Conservation (phyloP, 2,888 invertebrate species). For the Hydroisotoma schaefferi region DNA sequence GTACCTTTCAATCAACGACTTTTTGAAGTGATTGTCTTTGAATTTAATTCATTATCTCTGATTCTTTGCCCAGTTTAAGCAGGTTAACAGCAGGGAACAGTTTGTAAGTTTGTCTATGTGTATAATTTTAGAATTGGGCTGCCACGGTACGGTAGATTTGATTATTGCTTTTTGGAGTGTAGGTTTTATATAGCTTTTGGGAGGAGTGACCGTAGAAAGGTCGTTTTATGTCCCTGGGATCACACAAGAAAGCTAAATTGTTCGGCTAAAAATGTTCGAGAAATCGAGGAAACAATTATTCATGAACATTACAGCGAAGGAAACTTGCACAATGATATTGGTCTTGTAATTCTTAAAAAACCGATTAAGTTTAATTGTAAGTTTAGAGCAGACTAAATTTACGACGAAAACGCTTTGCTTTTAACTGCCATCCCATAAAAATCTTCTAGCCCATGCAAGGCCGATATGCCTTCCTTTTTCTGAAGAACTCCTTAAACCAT, state of each 20-base stretch:
- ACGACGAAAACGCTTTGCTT: too few relatives aligned
- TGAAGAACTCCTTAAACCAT: constrained; percentile 27
- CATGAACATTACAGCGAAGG: constrained; percentile 39
- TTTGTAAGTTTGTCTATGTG: constrained; percentile 5
- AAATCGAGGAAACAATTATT: constrained; percentile 36
- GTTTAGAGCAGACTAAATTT: not conserved
- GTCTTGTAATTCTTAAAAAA: constrained; percentile 26
- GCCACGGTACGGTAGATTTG: too few relatives aligned
- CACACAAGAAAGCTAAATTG: constrained; percentile 15
- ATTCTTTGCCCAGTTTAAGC: constrained; percentile 8
- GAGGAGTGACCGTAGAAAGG: constrained; percentile 21
- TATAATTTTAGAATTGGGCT: too few relatives aligned
- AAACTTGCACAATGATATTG: constrained; percentile 41
- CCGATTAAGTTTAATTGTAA: constrained; percentile 30
- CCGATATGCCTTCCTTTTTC: constrained; percentile 38
- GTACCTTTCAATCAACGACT: not conserved
- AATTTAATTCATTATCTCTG: too few relatives aligned
- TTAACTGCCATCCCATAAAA: too few relatives aligned
- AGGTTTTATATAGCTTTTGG: constrained; percentile 29
- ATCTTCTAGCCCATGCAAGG: constrained; percentile 23
- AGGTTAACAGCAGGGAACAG: constrained; percentile 11
- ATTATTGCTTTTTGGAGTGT: too few relatives aligned
- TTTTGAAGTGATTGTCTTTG: too few relatives aligned
- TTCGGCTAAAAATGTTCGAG: constrained; percentile 14
- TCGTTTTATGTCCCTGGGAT: constrained; percentile 19